These are phyloP conservation scores for Trachelus iudaicus DNA, from an alignment of 2,888 invertebrate species.

Conservation along the genomic window DNA sequence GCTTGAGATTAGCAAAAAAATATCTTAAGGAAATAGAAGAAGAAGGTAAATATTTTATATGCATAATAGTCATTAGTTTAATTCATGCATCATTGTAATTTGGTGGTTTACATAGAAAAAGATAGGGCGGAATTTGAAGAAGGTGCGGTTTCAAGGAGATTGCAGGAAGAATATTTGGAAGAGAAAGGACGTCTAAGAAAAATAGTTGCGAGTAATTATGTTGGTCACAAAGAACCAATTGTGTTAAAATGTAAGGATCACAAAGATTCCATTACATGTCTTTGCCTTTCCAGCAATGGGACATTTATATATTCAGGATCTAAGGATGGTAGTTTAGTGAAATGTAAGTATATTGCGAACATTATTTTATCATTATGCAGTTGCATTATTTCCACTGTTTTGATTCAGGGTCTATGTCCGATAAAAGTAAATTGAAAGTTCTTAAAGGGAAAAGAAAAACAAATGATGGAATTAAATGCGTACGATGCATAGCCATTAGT, in stretches of 20 bases:
- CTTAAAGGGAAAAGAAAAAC: slow-evolving; percentile 56
- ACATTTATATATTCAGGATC: slow-evolving; percentile 83
- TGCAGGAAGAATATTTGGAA: slow-evolving; percentile 88
- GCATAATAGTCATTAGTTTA: background rate
- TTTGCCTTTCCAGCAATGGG: slow-evolving; percentile 81
- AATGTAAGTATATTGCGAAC: slow-evolving; percentile 73
- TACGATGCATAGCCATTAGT: slow-evolving; percentile 54
- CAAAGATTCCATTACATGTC: slow-evolving; percentile 80
- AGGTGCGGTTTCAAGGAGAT: slow-evolving; percentile 77
- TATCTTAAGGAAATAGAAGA: slow-evolving; percentile 88
- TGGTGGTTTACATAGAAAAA: slow-evolving; percentile 67
- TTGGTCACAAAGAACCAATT: slow-evolving; percentile 64
- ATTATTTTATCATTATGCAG: slow-evolving; percentile 6
- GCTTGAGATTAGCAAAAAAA: slow-evolving; percentile 87
- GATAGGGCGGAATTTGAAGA: slow-evolving; percentile 74
- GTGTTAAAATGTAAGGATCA: slow-evolving; percentile 81
- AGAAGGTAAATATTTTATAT: slow-evolving; percentile 68
- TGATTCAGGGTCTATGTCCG: slow-evolving; percentile 70
- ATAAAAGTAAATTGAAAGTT: slow-evolving; percentile 71
- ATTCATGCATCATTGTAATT: background rate
- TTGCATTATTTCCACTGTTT: background rate
- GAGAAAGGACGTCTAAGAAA: slow-evolving; percentile 84
- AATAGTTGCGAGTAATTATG: slow-evolving; percentile 76
- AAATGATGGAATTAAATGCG: slow-evolving; percentile 49
- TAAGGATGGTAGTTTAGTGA: slow-evolving; percentile 88